Evolutionary conservation across 2,888 invertebrate genomes (phyloP).

Genomic region (Camponotus fellah): DNA sequence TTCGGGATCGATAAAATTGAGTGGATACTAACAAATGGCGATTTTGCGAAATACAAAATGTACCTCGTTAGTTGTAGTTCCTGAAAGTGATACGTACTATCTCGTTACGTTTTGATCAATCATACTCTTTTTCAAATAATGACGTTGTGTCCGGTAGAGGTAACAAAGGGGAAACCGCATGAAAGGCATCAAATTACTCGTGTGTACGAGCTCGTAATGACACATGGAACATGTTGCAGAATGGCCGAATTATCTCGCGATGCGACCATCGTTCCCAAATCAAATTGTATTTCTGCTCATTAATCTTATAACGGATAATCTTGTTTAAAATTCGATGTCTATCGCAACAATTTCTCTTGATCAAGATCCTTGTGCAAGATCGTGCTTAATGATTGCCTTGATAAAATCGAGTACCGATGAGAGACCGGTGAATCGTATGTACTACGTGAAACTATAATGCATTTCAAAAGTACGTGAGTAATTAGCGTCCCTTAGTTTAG

Average conservation of each 20-base stretch:
- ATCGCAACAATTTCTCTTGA: not conserved
- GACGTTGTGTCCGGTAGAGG: conserved; percentile 66
- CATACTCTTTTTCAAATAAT: conserved; percentile 71
- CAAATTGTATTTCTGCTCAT: conserved; percentile 48
- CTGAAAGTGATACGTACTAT: conserved; percentile 52
- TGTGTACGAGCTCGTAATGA: conserved; percentile 65
- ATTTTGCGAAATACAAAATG: conserved; percentile 27
- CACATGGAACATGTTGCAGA: conserved; percentile 36
- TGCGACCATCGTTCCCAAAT: conserved; percentile 66
- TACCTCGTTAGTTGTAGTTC: conserved; percentile 43
- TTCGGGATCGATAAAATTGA: conserved; percentile 34
- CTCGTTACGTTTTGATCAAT: conserved; percentile 68
- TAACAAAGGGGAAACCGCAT: conserved; percentile 67
- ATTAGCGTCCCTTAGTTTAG: conserved; percentile 66
- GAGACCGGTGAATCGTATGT: conserved; percentile 37
- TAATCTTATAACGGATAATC: conserved; percentile 9
- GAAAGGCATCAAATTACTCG: conserved; percentile 65
- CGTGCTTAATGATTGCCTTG: conserved; percentile 58
- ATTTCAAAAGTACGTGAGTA: conserved; percentile 58
- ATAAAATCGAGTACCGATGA: conserved; percentile 48
- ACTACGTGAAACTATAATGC: conserved; percentile 52
- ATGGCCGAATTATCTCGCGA: conserved; percentile 68
- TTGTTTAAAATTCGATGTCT: not conserved
- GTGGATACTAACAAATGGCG: conserved; percentile 34
- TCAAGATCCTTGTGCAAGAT: not conserved